A percentile compares a stretch with the other conserved stretches of the same genome.
These are phyloP conservation scores for Danio jaintianensis DNA, from an alignment of 2,797 vertebrate species.

Conservation along the genomic window DNA sequence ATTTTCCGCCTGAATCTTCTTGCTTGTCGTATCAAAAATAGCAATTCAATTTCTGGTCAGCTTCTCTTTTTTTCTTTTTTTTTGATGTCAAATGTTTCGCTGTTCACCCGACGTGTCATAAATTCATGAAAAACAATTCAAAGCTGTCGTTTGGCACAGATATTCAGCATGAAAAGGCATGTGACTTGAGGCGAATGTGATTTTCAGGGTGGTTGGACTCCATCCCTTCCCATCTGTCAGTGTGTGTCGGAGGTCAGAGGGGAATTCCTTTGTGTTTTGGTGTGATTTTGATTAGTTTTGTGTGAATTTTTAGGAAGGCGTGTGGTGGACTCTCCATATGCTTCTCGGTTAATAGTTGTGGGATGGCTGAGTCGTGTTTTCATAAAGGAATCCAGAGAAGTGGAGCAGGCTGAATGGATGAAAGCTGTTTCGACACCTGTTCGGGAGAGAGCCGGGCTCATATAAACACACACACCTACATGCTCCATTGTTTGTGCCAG, in stretches of 20 bases:
- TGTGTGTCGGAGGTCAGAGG: constrained; percentile 29
- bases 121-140: constrained; percentile 37
- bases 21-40: constrained; percentile 26
- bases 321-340: constrained; percentile 48
- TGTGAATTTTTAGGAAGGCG: constrained; percentile 21
- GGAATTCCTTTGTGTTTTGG: constrained; percentile 54
- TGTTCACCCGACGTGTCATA: constrained; percentile 20
- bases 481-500: constrained; percentile 43
- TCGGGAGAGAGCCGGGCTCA: constrained; percentile 31
- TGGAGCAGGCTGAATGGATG: constrained; percentile 36
- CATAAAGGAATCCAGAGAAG: constrained; percentile 48
- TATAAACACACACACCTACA: constrained; percentile 42
- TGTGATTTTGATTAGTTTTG: constrained; percentile 60
- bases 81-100: constrained; percentile 48
- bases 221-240: constrained; percentile 43
- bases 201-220: constrained; percentile 47
- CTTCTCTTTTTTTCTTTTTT: background rate
- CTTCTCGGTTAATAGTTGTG: constrained; percentile 46
- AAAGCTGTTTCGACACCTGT: constrained; percentile 55
- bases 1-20: constrained; percentile 32
- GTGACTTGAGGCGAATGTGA: constrained; percentile 6
- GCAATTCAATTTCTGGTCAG: constrained; percentile 27
- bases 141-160: constrained; percentile 16
- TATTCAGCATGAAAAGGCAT: constrained; percentile 39
- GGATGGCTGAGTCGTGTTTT: constrained; percentile 52